Evolutionary conservation across 2,888 invertebrate species (phyloP).

Genomic region (Hemithea aestivaria): DNA sequence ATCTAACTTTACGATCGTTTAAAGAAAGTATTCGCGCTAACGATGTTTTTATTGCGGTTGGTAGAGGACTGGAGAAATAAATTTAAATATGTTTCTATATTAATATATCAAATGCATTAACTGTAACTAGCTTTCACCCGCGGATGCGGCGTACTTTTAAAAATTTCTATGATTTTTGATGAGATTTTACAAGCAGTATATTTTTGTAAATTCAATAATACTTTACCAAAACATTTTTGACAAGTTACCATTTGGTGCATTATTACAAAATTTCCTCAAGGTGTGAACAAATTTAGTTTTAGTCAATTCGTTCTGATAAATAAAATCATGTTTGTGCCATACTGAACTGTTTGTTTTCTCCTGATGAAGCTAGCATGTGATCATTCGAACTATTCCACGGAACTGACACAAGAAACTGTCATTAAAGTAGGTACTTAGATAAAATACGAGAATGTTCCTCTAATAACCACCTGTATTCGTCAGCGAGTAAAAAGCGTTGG

Average conservation of each 20-base stretch:
- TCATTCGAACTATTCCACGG: constrained; percentile 70
- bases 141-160: too few relatives aligned
- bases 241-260: too few relatives aligned
- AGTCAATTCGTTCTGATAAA: not conserved
- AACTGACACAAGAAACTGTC: constrained; percentile 70
- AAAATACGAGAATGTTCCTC: constrained; percentile 54
- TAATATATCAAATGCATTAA: too few relatives aligned
- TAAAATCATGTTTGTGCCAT: constrained; percentile 32
- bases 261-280: too few relatives aligned
- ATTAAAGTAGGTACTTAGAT: constrained; percentile 63
- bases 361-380: constrained; percentile 60
- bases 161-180: too few relatives aligned
- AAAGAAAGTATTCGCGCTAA: constrained; percentile 3
- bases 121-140: too few relatives aligned
- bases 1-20: constrained; percentile 2
- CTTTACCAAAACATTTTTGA: too few relatives aligned
- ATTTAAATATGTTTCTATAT: too few relatives aligned
- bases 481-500: constrained; percentile 38
- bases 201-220: not conserved
- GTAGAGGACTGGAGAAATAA: too few relatives aligned
- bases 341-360: constrained; percentile 54
- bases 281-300: too few relatives aligned
- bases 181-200: too few relatives aligned
- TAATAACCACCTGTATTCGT: constrained; percentile 42
- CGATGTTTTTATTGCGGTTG: too few relatives aligned